Conservation (phyloP, 2,797 vertebrate species). For the Sarcoramphus papa region DNA sequence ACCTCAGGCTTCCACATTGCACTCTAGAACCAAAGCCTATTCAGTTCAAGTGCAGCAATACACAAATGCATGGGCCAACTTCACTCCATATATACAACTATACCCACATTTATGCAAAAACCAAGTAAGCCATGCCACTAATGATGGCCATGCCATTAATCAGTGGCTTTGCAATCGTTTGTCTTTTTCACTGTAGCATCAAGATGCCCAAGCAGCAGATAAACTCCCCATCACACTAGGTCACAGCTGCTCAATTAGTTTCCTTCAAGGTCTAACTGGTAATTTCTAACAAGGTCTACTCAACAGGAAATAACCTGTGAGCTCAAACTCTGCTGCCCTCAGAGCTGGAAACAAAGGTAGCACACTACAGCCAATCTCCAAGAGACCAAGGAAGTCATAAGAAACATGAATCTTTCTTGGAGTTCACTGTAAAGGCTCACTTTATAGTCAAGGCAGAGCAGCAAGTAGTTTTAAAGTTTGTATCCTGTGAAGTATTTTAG, state of each 20-base stretch:
- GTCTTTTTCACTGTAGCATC: not conserved
- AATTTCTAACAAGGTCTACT: not conserved
- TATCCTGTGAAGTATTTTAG: not conserved
- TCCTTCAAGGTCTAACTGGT: not conserved
- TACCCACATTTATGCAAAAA: not conserved
- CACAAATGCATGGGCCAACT: fast-evolving
- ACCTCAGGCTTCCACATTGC: not conserved
- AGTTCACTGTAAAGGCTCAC: not conserved
- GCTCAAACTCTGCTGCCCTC: not conserved
- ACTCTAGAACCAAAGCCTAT: not conserved
- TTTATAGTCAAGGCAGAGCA: not conserved
- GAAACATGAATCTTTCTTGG: not conserved
- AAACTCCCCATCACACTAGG: not conserved
- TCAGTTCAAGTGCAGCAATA: not conserved
- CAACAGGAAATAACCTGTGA: not conserved
- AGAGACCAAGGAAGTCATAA: not conserved
- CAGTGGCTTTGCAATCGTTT: not conserved
- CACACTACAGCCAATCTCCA: not conserved
- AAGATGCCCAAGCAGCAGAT: not conserved
- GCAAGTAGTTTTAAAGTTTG: not conserved
- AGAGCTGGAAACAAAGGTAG: not conserved
- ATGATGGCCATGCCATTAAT: not conserved
- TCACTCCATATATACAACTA: not conserved
- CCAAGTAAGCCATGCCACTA: not conserved
- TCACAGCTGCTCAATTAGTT: not conserved